phyloP scores from a whole-genome alignment of 2,113 vertebrate genomes.

The Merops nubicus region DNA sequence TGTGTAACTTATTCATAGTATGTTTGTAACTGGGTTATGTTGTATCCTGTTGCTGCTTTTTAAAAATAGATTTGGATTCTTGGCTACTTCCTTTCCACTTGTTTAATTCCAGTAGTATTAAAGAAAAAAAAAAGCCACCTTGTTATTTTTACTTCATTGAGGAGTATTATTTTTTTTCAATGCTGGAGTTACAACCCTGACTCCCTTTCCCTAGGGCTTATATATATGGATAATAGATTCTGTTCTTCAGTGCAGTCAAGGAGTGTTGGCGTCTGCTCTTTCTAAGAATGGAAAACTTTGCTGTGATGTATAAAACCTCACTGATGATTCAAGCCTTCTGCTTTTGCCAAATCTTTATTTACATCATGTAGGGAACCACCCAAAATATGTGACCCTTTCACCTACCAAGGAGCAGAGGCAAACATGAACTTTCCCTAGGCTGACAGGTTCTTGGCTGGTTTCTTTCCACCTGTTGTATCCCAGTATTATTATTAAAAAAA shows the following conservation, averaged over 20 bases:
- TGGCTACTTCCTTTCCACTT: not conserved
- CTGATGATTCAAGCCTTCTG: conserved; percentile 18
- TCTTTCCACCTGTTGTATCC: conserved; percentile 57
- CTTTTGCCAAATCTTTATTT: conserved; percentile 58
- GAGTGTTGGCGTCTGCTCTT: not conserved
- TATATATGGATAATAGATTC: not conserved
- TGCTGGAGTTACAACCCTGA: not conserved
- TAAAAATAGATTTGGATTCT: not conserved
- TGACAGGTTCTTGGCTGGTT: conserved; percentile 69
- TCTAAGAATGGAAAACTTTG: conserved; percentile 61
- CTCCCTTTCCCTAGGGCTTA: not conserved
- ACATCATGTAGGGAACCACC: conserved; percentile 49
- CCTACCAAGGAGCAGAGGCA: not conserved
- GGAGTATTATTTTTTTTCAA: not conserved
- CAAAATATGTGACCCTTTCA: conserved; percentile 59
- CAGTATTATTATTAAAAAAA: conserved; percentile 30
- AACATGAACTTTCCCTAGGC: conserved; percentile 38
- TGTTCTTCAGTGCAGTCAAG: not conserved
- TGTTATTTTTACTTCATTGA: not conserved
- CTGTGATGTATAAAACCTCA: not conserved
- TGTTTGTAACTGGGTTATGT: not conserved
- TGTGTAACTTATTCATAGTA: not conserved
- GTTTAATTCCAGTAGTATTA: not conserved
- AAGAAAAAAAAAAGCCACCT: not conserved
- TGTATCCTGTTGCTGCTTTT: not conserved